Conservation (phyloP, 2,888 invertebrate species). For the Diaphora mendica region DNA sequence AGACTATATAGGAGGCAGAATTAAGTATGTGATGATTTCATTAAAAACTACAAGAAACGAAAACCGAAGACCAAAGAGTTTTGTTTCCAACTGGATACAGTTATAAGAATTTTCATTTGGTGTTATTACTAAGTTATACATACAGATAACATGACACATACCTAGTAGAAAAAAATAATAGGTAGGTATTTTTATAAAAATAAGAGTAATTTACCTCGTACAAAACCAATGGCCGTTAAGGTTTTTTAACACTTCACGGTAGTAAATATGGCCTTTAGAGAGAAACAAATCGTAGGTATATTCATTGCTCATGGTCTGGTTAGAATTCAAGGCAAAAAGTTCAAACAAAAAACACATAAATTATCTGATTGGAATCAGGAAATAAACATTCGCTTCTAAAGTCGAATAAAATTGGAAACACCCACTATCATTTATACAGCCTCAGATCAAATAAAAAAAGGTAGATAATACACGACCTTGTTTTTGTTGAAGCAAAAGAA, state of each 20-base stretch:
- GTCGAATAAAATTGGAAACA: background rate
- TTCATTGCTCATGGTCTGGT: background rate
- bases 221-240: background rate
- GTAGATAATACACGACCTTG: too few relatives aligned
- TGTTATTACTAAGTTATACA: background rate
- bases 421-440: background rate
- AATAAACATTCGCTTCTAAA: background rate
- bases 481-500: too few relatives aligned
- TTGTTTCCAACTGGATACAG: background rate
- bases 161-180: background rate
- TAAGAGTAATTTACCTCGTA: background rate
- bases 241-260: background rate
- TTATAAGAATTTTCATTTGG: background rate
- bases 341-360: background rate
- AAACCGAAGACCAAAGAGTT: background rate
- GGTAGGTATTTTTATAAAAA: too few relatives aligned
- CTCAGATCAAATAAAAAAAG: too few relatives aligned
- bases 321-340: conserved; percentile 1
- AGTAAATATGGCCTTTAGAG: background rate
- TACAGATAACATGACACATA: too few relatives aligned
- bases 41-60: background rate
- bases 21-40: too few relatives aligned
- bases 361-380: background rate
- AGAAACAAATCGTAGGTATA: background rate
- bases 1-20: too few relatives aligned